Conservation (phyloP, 2,888 invertebrate species). For the Ashinkailepas kermadecensis region DNA sequence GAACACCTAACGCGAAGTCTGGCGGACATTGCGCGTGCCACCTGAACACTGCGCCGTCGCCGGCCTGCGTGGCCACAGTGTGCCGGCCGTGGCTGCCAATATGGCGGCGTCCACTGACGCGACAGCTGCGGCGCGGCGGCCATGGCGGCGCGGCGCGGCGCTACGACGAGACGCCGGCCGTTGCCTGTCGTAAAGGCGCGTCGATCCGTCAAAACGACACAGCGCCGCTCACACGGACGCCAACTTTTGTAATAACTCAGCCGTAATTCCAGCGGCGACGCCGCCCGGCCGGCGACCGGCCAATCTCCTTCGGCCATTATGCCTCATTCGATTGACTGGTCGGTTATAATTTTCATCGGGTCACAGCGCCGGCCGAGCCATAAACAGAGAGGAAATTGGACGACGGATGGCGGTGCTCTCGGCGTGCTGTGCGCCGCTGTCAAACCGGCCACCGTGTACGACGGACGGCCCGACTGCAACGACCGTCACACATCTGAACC, state of each 20-base stretch:
- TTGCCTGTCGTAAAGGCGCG: background rate
- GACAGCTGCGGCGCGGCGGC: background rate
- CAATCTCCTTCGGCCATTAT: background rate
- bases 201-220: slow-evolving; percentile 2
- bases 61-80: too few relatives aligned
- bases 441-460: too few relatives aligned
- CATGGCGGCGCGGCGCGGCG: background rate
- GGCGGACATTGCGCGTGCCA: too few relatives aligned
- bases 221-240: background rate
- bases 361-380: background rate
- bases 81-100: background rate
- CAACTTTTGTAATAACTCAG: slow-evolving; percentile 1
- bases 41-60: too few relatives aligned
- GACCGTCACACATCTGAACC: too few relatives aligned
- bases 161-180: background rate
- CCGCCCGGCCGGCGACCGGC: background rate
- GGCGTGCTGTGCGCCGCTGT: too few relatives aligned
- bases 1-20: too few relatives aligned
- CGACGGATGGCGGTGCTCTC: too few relatives aligned
- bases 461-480: too few relatives aligned
- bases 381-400: background rate
- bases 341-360: slow-evolving; percentile 7
- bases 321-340: background rate
- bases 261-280: background rate
- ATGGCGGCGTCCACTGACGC: background rate